Base-by-base conservation (phyloP, 1,140 invertebrate genomes). In the Yoshiicerus persimilis region DNA sequence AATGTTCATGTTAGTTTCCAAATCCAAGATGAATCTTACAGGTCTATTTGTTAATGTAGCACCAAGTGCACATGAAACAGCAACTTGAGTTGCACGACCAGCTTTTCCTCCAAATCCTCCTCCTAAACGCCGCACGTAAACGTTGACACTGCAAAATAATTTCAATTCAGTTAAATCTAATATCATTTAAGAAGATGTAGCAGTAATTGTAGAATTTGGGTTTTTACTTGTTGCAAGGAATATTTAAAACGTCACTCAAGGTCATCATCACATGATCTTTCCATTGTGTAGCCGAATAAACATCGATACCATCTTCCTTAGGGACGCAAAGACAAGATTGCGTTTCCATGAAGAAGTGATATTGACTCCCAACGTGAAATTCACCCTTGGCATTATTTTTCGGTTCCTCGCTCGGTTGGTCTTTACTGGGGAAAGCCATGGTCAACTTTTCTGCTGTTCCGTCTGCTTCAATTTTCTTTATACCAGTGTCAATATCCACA, bases 101-200 rank as follows among this genome's bases (percentile, higher is more conserved):
- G 95, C 94, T 92, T 96, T 96, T 41, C 93, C 93, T 13, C 96
- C 96, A 87, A 96, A 97, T 3, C 93, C 95, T 30, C 96, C 96
- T 0, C 96, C 96, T 0, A 96, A 83, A 66, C 96, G 93, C 84
- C 94, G 93, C 0, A 95, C 94, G 89, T 93, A 93, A 1, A 96
- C 91, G 64, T 95, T 70, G 10, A 70, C 13, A 25, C 66, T 70
- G 25, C 27, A 70, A 70, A 30, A 47, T 89, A 34, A 89, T 80
- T 36, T 47, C 84, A 62, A 4, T 94, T 92, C 0, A 94, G 93
- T 94, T n/a, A n/a, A n/a, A n/a, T n/a, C n/a, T n/a, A n/a, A 41
- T 41, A 41, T 8, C 39, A 11, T 11, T 41, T 41, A 13, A 41
- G 16, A 4, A 11, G 9, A 41, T 41, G 9, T 8, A 3, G 25